phyloP scores from a whole-genome alignment of 2,113 vertebrate species.

The Prionailurus bengalensis region DNA sequence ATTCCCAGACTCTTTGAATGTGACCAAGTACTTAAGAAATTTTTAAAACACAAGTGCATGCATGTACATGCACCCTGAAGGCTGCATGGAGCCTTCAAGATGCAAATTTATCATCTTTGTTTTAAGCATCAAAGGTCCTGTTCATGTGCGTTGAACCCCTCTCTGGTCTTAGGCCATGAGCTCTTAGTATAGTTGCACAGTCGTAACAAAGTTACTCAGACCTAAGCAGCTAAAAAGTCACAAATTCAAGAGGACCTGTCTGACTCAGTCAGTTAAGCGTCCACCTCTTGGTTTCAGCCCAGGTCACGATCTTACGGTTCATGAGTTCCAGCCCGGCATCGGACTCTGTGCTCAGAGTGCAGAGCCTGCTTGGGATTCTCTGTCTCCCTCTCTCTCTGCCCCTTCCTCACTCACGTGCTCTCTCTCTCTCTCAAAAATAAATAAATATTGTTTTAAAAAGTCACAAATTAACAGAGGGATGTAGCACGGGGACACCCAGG shows the following conservation, averaged over 20 bases:
- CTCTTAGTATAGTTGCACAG: neutral
- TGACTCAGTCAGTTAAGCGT: neutral
- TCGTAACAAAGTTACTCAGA: neutral
- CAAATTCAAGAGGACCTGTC: too few species aligned
- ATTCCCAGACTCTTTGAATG: neutral
- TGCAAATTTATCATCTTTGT: neutral
- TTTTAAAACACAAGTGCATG: neutral
- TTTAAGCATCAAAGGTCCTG: neutral
- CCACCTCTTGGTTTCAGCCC: too few species aligned
- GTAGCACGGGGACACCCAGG: too few species aligned
- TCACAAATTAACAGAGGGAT: neutral
- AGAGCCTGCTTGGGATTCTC: too few species aligned
- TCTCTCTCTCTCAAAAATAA: neutral
- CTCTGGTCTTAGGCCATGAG: neutral
- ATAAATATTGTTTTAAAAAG: too few species aligned
- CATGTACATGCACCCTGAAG: neutral
- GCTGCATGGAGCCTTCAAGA: too few species aligned
- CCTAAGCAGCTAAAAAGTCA: neutral
- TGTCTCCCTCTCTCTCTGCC: too few species aligned
- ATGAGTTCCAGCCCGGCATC: too few species aligned
- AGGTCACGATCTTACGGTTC: too few species aligned
- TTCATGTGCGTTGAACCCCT: neutral
- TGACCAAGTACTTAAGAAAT: neutral
- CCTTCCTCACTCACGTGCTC: too few species aligned
- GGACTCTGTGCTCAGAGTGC: too few species aligned